Percentiles rank a stretch among this genome's conserved stretches.
Evolutionary conservation across 2,888 invertebrate species (phyloP).

Genomic region (Caenorhabditis zanzibari): DNA sequence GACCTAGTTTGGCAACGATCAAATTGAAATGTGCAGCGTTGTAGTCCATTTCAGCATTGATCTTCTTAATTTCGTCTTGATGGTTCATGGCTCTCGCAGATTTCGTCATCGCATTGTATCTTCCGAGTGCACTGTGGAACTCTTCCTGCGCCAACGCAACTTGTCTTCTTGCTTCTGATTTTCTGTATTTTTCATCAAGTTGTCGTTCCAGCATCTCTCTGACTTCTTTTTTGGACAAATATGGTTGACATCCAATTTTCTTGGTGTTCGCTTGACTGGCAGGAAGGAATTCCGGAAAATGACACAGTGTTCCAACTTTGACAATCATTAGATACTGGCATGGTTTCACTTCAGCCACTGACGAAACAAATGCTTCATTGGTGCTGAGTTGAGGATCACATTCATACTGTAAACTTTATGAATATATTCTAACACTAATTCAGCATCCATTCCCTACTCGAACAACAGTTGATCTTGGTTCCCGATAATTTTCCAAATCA

Average conservation of each 20-base stretch:
- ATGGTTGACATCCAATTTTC: conserved; percentile 46
- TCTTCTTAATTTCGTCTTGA: conserved; percentile 8
- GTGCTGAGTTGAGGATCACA: conserved; percentile 59
- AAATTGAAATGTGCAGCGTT: conserved; percentile 39
- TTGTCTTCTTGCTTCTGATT: not conserved
- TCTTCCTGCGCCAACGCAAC: not conserved
- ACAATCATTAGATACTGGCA: conserved; percentile 65
- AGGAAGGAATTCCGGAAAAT: conserved; percentile 41
- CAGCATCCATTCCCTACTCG: conserved; percentile 28
- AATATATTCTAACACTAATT: not conserved
- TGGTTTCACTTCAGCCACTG: conserved; percentile 53
- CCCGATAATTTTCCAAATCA: conserved; percentile 35
- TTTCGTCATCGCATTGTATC: conserved; percentile 43
- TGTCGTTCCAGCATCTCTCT: conserved; percentile 25
- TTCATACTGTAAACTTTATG: conserved; percentile 64
- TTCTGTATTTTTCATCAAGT: not conserved
- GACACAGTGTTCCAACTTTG: conserved; percentile 61
- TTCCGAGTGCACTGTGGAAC: conserved; percentile 1
- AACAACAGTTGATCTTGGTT: conserved; percentile 50
- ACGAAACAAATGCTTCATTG: conserved; percentile 55
- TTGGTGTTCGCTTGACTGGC: conserved; percentile 39
- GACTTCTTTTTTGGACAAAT: conserved; percentile 22
- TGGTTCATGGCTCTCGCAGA: not conserved
- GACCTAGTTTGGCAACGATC: conserved; percentile 22
- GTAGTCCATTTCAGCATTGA: conserved; percentile 45